Conservation (phyloP, 2,888 invertebrate genomes). For the Sycophila texana region DNA sequence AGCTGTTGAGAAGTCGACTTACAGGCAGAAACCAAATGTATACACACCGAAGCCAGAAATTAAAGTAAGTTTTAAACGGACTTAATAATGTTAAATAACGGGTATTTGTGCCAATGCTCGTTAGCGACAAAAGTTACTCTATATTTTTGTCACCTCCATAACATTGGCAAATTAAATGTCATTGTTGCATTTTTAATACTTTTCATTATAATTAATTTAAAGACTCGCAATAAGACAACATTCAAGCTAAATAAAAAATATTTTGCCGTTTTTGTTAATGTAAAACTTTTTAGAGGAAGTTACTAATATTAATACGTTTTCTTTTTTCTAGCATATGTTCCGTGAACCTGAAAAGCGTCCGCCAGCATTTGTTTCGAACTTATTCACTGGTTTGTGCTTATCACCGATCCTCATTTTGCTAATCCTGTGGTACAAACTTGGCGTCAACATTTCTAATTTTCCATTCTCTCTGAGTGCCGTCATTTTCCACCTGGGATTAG, state of each 20-base stretch:
- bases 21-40: conserved; percentile 68
- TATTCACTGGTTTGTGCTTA: conserved; percentile 90
- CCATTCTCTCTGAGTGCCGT: conserved; percentile 87
- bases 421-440: conserved; percentile 89
- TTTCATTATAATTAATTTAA: conserved; percentile 15
- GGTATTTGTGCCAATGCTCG: conserved; percentile 68
- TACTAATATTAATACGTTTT: conserved; percentile 12
- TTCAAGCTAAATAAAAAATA: neutral
- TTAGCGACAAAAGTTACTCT: conserved; percentile 65
- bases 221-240: conserved; percentile 26
- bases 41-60: conserved; percentile 80
- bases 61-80: conserved; percentile 74
- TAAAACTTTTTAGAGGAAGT: neutral
- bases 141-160: conserved; percentile 71
- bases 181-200: conserved; percentile 31
- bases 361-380: conserved; percentile 89
- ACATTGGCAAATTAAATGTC: conserved; percentile 71
- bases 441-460: conserved; percentile 91
- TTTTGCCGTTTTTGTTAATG: neutral
- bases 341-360: conserved; percentile 95
- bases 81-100: neutral
- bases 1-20: conserved; percentile 65
- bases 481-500: conserved; percentile 93
- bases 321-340: conserved; percentile 85
- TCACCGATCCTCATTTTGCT: conserved; percentile 90